Base-by-base conservation (phyloP, 2,888 invertebrate species). In the Drosophila flavopinicola region DNA sequence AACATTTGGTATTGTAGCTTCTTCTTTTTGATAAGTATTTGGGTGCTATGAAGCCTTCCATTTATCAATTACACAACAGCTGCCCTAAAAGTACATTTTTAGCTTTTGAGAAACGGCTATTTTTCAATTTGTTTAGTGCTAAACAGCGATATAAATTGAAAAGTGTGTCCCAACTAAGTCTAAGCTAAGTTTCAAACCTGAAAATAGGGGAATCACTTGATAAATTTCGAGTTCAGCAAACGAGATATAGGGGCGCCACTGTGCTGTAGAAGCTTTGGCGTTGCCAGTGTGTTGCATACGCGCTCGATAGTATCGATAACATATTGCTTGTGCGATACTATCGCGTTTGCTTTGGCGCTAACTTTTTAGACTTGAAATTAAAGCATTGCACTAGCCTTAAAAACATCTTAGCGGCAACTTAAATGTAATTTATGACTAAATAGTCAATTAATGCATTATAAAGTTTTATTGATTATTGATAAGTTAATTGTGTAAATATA, bases 171-270 rank as follows among this genome's bases (percentile, higher is more conserved):
- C 13, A 2, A 4, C 24, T 24, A 7, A 10, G 7, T 7, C 0
- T 11, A 1, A 35, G 24, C 45, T 7, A 32, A 42, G 47, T 11
- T 29, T 29, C 13, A 13, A 24, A 20, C 29, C 13, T 5, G 0
- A 3, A 9, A 1, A 0, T 9, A 6, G 6, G 5, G 2, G 9
- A 5, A 5, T 7, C 1, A 1, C 2, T n/a, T 4, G 13, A 7
- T 17, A 17, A n/a, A 9, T n/a, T 27, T 3, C 1, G 9, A 29
- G 3, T 20, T 6, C 9, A 11, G 20, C 20, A 30, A 13, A 11
- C 27, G 30, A 66, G 13, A 17, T 15, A 24, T 32, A 41, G 52
- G 17, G 10, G 42, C 68, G 68, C 68, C 20, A 25, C 37, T n/a
- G 29, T 33, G 35, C 11, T 9, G 15, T 1, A 1, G 2, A n/a